Conservation (phyloP, 2,113 vertebrate species). For the Alligator mississippiensis region DNA sequence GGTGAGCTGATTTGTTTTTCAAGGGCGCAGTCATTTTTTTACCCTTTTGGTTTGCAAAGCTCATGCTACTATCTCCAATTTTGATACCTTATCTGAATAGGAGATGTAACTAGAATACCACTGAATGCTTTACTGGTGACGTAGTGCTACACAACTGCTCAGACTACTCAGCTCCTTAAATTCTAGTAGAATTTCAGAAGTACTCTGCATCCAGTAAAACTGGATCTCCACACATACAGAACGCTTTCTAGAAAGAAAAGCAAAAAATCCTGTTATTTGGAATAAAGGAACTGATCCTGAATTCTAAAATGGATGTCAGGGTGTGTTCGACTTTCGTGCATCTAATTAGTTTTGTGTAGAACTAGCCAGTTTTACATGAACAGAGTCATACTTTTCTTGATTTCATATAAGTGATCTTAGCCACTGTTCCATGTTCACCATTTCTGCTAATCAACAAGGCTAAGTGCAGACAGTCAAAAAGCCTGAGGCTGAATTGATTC, state of each 20-base stretch:
- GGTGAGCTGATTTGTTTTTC: conserved; percentile 7
- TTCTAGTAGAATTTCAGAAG: neutral
- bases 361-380: neutral
- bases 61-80: neutral
- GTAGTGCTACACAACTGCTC: neutral
- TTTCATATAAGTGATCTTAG: neutral
- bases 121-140: neutral
- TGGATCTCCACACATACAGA: neutral
- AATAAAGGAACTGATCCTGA: neutral
- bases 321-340: neutral
- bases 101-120: neutral
- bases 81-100: neutral
- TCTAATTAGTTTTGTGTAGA: neutral
- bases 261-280: neutral
- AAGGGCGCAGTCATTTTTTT: neutral
- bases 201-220: neutral
- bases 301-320: neutral
- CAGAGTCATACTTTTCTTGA: neutral
- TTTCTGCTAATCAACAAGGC: neutral
- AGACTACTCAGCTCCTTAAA: neutral
- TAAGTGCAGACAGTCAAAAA: no score
- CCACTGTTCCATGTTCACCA: neutral
- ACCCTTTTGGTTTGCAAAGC: neutral
- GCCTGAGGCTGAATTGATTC: no score
- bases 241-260: neutral